Base-by-base conservation (phyloP, 2,797 vertebrate genomes). In the Poeciliopsis gracilis region DNA sequence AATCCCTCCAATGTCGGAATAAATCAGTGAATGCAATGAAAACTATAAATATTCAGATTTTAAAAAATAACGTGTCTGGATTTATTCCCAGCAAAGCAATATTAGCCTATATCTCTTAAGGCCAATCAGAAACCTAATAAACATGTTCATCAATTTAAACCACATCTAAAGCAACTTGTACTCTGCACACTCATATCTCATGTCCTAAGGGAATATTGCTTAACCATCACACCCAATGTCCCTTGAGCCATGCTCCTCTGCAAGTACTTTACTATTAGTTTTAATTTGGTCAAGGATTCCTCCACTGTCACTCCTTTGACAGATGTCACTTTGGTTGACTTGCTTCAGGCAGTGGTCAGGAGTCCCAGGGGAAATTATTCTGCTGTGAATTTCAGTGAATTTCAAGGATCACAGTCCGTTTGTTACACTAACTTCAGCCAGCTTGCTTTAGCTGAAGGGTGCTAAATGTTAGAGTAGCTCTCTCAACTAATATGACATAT, bases 371-470 rank as follows among this genome's bases (percentile, higher is more conserved):
- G 91, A 92, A 91, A 93, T 92, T 90, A 90, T 84, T 89, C 89
- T 90, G 88, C 88, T 80, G 84, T 88, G 90, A 89, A 86, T 93
- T 91, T 87, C 82, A 79, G 84, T 87, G 89, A 89, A 87, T 92
- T 91, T 86, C 82, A 79, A 80, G 75, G 77, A 86, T 80, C 63
- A 55, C 78, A 86, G 82, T 82, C 61, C 49, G 77, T 91, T 87
- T 86, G 82, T 79, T 63, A 74, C 66, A 67, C 79, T 80, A 84
- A 83, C 82, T 87, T 82, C 80, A 89, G 85, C 88, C 89, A 78
- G 72, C 53, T 72, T 57, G 51, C 75, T 76, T 61, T 67, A 49
- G 83, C 71, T 80, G 49, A 89, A 77, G 36, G 33, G 67, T 81
- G 69, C 75, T 77, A 78, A 84, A 79, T 46, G 15, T 41, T 76